Evolutionary conservation across 2,113 vertebrate genomes (phyloP), one percentile per base, ranked within the genome.

Genomic region (Hucho hucho): DNA sequence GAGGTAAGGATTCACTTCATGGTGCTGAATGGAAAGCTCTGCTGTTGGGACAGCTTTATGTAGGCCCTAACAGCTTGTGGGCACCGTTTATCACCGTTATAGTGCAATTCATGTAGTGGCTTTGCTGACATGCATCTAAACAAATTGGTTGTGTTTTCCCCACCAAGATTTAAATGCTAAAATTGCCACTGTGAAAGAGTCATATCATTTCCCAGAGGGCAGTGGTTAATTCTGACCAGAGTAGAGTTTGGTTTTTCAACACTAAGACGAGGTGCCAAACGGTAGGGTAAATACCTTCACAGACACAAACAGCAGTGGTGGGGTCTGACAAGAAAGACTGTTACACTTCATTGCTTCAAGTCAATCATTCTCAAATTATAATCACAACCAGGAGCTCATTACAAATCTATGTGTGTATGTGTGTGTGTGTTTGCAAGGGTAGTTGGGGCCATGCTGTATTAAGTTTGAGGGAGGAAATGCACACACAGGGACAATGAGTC

Each of bases 301-400:
- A 66, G 4, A 24, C 12, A 11, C 26, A 66, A 25, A 66, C 64
- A 37, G 64, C 24, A 71, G 28, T 5, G 0, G 70, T n/a, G 64
- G 46, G 11, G 69, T 53, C 25, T 65, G 46, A 72, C 64, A 28
- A 68, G 78, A 71, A 75, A 20, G 29, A 75, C 14, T 9, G 16
- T 59, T 43, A 18, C 59, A 26, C 70, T 80, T 75, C 74, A 75
- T 83, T 80, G 71, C 77, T 79, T 70, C 65, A 74, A 49, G 87
- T 89, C 87, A 91, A 88, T 92, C 88, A 90, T 90, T 88, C 71
- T 85, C 83, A 81, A 86, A 75, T 80, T 75, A 85, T 46, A 58
- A 81, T 84, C 82, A 86, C 81, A 84, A 24, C 20, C 75, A 74
- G 84, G 86, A 77, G 5, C 56, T 65, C 64, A 69, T 63, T 79